These are phyloP conservation scores for Eubucco bourcierii DNA, from an alignment of 2,113 vertebrate genomes.

Conservation along the genomic window DNA sequence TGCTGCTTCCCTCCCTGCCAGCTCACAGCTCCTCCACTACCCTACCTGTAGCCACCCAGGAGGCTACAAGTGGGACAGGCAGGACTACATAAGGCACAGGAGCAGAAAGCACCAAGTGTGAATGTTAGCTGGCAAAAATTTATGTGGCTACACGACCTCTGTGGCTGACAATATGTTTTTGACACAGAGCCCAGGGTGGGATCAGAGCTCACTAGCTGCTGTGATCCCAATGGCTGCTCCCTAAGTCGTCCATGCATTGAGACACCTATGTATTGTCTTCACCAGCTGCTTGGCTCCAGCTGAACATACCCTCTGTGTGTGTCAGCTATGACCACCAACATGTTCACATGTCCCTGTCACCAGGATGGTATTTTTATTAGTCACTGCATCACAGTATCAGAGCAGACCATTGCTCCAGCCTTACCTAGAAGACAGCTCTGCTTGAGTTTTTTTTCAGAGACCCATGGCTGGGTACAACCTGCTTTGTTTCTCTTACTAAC, in stretches of 20 bases:
- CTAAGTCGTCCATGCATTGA: not conserved
- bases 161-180: not conserved
- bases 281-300: not conserved
- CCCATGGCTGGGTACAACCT: not conserved
- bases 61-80: not conserved
- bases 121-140: not conserved
- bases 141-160: rapidly evolving
- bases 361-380: not conserved
- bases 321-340: not conserved
- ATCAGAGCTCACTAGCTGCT: not conserved
- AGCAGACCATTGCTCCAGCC: not conserved
- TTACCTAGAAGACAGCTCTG: not conserved
- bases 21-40: not conserved
- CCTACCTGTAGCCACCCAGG: not conserved
- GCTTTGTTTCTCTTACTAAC: rapidly evolving
- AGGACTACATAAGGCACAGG: not conserved
- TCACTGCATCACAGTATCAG: not conserved
- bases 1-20: not conserved
- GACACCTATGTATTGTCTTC: not conserved
- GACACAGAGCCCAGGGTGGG: rapidly evolving
- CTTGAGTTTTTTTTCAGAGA: not conserved
- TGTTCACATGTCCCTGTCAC: not conserved
- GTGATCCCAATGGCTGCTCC: not conserved
- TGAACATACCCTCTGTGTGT: not conserved
- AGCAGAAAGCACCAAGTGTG: not conserved